Percentiles rank a stretch among this genome's conserved stretches.
phyloP scores from a whole-genome alignment of 1,140 invertebrate genomes.

The Hylyphantes graminicola region DNA sequence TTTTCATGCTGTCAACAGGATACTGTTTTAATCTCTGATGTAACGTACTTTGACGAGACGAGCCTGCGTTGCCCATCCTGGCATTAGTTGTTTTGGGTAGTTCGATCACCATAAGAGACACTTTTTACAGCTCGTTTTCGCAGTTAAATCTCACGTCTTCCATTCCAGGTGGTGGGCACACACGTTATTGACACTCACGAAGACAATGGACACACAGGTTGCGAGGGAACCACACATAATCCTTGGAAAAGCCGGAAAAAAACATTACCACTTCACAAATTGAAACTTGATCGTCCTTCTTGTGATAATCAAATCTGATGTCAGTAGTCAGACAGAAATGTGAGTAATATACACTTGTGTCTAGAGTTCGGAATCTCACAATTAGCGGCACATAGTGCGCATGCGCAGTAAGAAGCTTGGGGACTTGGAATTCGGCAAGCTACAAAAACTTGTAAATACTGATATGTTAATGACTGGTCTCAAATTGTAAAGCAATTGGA shows the following conservation, averaged over 20 bases:
- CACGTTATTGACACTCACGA: conserved; percentile 24
- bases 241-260: conserved; percentile 41
- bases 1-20: conserved; percentile 63
- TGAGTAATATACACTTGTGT: conserved; percentile 7
- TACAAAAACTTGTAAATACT: too few species aligned
- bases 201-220: background rate
- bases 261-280: conserved; percentile 41
- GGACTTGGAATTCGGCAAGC: too few species aligned
- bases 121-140: conserved; percentile 14
- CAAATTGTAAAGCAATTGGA: too few species aligned
- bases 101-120: conserved; percentile 60
- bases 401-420: too few species aligned
- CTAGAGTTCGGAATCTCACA: too few species aligned
- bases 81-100: conserved; percentile 56
- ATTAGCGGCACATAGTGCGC: too few species aligned
- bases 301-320: conserved; percentile 55
- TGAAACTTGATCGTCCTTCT: conserved; percentile 35
- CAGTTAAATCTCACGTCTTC: conserved; percentile 51
- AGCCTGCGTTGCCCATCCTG: conserved; percentile 59
- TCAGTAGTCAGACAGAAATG: conserved; percentile 29
- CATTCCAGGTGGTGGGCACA: conserved; percentile 25
- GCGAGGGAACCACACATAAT: conserved; percentile 39
- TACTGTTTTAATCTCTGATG: conserved; percentile 58
- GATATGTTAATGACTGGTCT: too few species aligned
- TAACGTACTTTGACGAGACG: conserved; percentile 52